Percentiles rank a stretch among this genome's conserved stretches.
Conservation (phyloP, 1,140 invertebrate species). For the Aphis gossypii region DNA sequence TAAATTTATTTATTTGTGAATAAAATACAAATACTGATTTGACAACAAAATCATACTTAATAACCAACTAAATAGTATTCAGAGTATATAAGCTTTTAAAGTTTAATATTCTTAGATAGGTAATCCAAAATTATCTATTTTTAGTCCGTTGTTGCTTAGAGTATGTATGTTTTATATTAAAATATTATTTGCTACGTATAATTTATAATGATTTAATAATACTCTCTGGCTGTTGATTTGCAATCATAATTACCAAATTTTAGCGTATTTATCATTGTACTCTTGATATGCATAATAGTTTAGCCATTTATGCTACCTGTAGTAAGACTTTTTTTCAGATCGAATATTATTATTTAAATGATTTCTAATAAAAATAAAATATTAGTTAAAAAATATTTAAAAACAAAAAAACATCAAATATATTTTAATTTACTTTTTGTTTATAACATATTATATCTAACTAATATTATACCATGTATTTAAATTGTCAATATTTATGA, state of each 20-base stretch:
- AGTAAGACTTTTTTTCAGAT: neutral
- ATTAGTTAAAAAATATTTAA: neutral
- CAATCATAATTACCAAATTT: slow-evolving; percentile 43
- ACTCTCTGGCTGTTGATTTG: slow-evolving; percentile 10
- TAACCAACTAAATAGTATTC: neutral
- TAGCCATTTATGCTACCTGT: neutral
- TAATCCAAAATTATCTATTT: neutral
- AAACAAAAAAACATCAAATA: neutral
- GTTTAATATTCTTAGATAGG: neutral
- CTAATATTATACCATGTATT: too few species aligned
- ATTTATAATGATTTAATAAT: slow-evolving; percentile 31
- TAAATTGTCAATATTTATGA: neutral
- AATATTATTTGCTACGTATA: neutral
- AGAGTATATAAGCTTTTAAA: neutral
- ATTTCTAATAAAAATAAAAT: neutral
- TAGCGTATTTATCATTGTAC: slow-evolving; percentile 21
- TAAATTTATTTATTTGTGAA: neutral
- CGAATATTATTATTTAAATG: neutral
- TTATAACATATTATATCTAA: too few species aligned
- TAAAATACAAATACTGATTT: neutral
- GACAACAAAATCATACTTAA: neutral
- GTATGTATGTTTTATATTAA: neutral
- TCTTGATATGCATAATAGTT: slow-evolving; percentile 23
- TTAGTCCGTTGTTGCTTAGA: neutral
- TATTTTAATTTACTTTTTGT: too few species aligned